Base-by-base conservation (phyloP, 2,888 invertebrate genomes). In the Caenorhabditis sp. region DNA sequence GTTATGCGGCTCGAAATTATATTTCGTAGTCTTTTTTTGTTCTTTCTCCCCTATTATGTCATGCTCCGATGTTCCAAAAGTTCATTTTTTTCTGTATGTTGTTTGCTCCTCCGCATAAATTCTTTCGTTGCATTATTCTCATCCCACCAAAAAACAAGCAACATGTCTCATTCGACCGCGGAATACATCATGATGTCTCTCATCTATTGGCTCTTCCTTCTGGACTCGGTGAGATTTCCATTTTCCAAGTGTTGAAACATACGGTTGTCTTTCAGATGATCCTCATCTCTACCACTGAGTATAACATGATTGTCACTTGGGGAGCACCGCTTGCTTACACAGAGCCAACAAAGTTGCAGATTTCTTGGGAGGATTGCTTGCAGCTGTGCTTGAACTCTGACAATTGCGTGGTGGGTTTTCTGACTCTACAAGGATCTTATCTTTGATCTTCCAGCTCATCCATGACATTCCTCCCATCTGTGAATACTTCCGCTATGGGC, bases 301-400 rank as follows among this genome's bases (percentile, higher is more conserved):
- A 38, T 12, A 59, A 19, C 7, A 59, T 59, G 59, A 3, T 59
- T 22, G 59, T 38, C 4, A 59, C 59, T 1, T 59, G 59, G 59
- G 59, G 59, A 3, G 19, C 35, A 12, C 59, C 59, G 0, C 12
- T 59, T 8, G 0, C 5, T 2, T 19, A 6, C 16, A 7, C n/a
- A 7, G 35, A 6, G 12, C 19, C 59, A 31, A 19, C 12, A 0
- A n/a, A 6, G 12, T 28, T 58, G 12, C 16, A 19, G 7, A 38
- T 35, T 16, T 31, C 31, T 10, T 59, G 59, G 59, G 59, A 19
- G 2, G 59, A 59, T 22, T 59, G 59, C 22, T 7, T 49, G 10
- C 66, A 49, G 31, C 10, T 16, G 8, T 66, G 66, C 28, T 49
- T 28, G 49, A 49, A 31, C 26, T 28, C 49, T 28, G 19, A n/a